phyloP scores from a whole-genome alignment of 2,113 vertebrate genomes.

The Myotis brandtii region DNA sequence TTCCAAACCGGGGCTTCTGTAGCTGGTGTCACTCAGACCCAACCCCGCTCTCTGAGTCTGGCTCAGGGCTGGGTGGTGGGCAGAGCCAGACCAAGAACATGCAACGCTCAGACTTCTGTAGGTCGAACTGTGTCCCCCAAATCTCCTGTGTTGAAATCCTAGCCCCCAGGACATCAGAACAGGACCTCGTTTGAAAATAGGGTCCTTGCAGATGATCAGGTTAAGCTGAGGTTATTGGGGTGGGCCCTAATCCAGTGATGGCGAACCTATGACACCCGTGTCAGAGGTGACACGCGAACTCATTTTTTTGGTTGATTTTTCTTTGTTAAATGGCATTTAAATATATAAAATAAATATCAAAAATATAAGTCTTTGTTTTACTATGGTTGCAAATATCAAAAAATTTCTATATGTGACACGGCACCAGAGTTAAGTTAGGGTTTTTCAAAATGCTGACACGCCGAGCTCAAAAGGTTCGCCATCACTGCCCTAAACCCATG shows the following conservation, averaged over 20 bases:
- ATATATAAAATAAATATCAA: too few species aligned
- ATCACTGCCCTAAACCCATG: neutral
- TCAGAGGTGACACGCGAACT: too few species aligned
- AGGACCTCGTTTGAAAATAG: neutral
- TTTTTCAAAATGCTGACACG: too few species aligned
- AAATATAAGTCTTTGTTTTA: too few species aligned
- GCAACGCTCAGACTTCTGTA: neutral
- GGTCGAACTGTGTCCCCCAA: neutral
- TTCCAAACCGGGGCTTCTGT: neutral
- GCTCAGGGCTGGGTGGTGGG: neutral
- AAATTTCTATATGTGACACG: too few species aligned
- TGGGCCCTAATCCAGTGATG: neutral
- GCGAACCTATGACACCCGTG: too few species aligned
- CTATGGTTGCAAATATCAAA: too few species aligned
- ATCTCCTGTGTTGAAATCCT: neutral
- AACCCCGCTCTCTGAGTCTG: neutral
- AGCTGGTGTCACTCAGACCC: neutral
- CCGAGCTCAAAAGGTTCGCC: too few species aligned
- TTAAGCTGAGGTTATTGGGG: neutral
- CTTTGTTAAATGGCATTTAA: too few species aligned
- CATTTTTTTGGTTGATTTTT: too few species aligned
- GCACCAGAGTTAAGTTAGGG: too few species aligned
- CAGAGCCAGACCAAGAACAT: neutral
- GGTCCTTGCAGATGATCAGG: neutral
- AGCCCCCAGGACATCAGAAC: neutral